phyloP scores from a whole-genome alignment of 2,113 vertebrate genomes.

The Erythrocercus mccallii region DNA sequence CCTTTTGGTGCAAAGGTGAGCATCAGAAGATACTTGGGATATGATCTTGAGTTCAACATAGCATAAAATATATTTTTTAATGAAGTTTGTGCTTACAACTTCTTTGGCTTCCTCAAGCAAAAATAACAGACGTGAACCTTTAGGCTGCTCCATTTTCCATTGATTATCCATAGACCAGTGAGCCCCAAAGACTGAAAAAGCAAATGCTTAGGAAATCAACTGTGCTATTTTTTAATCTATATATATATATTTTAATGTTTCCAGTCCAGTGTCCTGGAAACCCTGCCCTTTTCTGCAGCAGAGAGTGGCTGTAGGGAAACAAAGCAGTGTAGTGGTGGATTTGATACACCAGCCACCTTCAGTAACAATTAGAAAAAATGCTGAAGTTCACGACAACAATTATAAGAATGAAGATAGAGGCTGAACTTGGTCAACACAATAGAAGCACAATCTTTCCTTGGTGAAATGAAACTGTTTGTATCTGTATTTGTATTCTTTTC shows the following conservation, averaged over 20 bases:
- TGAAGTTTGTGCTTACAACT: not conserved
- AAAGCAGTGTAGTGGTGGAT: not conserved
- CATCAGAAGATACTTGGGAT: not conserved
- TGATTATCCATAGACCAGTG: not conserved
- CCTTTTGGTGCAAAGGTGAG: not conserved
- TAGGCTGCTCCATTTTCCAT: not conserved
- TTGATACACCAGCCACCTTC: not conserved
- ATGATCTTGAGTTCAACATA: not conserved
- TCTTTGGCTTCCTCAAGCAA: not conserved
- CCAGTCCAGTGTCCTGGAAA: not conserved
- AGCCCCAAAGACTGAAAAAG: not conserved
- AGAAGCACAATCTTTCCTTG: not conserved
- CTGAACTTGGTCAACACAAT: not conserved
- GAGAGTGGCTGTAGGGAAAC: not conserved
- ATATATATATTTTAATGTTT: not conserved
- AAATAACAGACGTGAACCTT: not conserved
- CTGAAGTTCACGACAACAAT: not conserved
- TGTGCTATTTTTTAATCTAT: not conserved
- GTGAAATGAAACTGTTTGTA: slow-evolving; percentile 24
- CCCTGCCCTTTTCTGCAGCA: not conserved
- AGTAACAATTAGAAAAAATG: not conserved
- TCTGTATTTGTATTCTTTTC: not conserved
- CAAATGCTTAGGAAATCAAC: not conserved
- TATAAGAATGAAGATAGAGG: not conserved
- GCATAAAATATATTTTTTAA: not conserved